A percentile compares a stretch with the other conserved stretches of the same genome.
Conservation (phyloP, 2,888 invertebrate species). For the Agelastica alni region DNA sequence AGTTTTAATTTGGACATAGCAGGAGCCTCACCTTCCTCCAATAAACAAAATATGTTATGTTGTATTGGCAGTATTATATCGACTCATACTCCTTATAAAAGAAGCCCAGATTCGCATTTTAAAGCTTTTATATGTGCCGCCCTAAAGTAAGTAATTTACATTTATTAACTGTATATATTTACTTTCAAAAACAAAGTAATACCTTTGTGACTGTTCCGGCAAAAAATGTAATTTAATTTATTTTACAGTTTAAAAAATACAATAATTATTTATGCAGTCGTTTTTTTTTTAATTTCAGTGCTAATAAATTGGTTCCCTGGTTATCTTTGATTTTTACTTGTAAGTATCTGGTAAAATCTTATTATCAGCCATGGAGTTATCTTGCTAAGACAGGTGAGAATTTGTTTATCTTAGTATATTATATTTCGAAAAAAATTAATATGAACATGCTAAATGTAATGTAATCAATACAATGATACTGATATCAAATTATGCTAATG, state of each 20-base stretch:
- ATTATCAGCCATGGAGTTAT: constrained; percentile 93
- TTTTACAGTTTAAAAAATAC: too few species aligned
- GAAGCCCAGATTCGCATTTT: constrained; percentile 95
- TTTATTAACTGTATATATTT: too few species aligned
- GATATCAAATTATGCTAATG: too few species aligned
- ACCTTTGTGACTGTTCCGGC: too few species aligned
- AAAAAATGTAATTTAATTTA: too few species aligned
- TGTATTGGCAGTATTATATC: constrained; percentile 91
- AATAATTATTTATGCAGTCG: too few species aligned
- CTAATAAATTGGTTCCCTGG: constrained; percentile 92
- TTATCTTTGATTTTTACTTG: constrained; percentile 90
- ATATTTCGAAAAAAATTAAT: too few species aligned
- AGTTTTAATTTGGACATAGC: constrained; percentile 95
- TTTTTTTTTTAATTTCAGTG: too few species aligned
- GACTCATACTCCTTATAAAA: constrained; percentile 89
- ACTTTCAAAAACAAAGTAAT: too few species aligned
- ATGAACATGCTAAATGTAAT: too few species aligned
- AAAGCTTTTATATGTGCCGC: constrained; percentile 98
- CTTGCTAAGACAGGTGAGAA: constrained; percentile 82
- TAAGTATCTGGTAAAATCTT: constrained; percentile 74
- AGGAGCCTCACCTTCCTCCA: constrained; percentile 82
- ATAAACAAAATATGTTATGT: constrained; percentile 85
- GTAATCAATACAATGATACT: too few species aligned
- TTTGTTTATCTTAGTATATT: too few species aligned
- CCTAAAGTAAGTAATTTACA: constrained; percentile 82